Base-by-base conservation (phyloP, 2,888 invertebrate species). In the Serrognathus titanus region DNA sequence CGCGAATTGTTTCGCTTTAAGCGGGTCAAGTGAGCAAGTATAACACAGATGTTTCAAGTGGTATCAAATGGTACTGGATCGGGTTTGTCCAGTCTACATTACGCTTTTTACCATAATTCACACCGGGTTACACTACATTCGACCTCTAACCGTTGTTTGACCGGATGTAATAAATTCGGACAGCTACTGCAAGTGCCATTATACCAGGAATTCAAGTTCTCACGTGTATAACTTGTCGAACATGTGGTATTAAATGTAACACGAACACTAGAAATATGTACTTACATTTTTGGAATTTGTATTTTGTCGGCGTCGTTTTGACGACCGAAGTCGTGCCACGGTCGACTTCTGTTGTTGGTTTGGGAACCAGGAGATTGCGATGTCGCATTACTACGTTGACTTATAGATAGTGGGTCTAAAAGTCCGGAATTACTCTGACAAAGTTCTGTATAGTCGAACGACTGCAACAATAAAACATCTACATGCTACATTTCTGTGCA, bases 231-330 rank as follows among this genome's bases (percentile, higher is more conserved):
- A 31, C 13, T 43, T 35, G 40, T 41, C 24, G 35, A 12, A 35
- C 51, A 16, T 51, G 36, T 43, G 40, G 43, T 51, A n/a, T 31
- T 43, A 41, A 51, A 55, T 37, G 45, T 16, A 43, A 55, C 49
- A 46, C 46, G 36, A 16, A 36, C 20, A 49, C 49, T 45, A n/a
- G 24, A 37, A 11, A 38, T 12, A 50, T 56, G 38, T 75, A 90
- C 94, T 93, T 83, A 96, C 95, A 95, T 84, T 90, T 97, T 97
- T 78, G 95, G 94, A 82, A 97, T 97, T 83, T 96, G 94, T 75
- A 97, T 93, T 84, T 95, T 95, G 79, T 95, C 95, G 55, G 92
- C 92, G 78, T 95, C 94, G 74, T 93, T 93, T 76, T 94, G 94
- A 64, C 94, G 84, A 55, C 93, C 94, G 79, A 94, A 95, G 81